Percentiles rank a stretch among this genome's conserved stretches.
Conservation (phyloP, 2,113 vertebrate species). For the Equus przewalskii region DNA sequence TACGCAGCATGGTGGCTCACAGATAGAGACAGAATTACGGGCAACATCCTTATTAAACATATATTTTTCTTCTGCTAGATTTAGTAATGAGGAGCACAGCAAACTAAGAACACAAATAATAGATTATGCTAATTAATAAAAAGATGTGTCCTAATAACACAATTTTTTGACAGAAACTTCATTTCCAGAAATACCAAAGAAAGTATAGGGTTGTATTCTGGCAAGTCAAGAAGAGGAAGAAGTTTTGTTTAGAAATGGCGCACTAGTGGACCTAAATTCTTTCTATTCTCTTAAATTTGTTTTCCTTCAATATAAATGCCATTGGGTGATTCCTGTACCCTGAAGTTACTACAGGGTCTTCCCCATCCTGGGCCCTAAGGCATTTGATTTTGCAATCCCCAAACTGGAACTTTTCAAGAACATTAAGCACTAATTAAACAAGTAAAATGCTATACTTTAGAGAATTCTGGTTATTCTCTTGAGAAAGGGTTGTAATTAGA, state of each 20-base stretch:
- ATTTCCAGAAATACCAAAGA: slow-evolving; percentile 28
- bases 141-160: background rate
- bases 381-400: background rate
- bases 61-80: background rate
- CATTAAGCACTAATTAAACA: slow-evolving; percentile 23
- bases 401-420: background rate
- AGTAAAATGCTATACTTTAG: background rate
- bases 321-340: background rate
- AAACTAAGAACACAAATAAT: background rate
- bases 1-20: background rate
- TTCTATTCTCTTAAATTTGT: background rate
- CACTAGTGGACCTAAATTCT: background rate
- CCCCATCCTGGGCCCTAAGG: background rate
- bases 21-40: background rate
- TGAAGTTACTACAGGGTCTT: background rate
- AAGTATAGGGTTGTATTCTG: background rate
- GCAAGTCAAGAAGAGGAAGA: background rate
- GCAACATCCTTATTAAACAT: background rate
- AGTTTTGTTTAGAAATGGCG: background rate
- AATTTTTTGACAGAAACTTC: background rate
- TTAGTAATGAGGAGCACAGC: background rate
- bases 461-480: background rate
- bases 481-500: slow-evolving; percentile 3
- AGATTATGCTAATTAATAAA: background rate
- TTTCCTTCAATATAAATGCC: background rate